Evolutionary conservation across 2,888 invertebrate species (phyloP).

Genomic region (Pachydiplax longipennis): DNA sequence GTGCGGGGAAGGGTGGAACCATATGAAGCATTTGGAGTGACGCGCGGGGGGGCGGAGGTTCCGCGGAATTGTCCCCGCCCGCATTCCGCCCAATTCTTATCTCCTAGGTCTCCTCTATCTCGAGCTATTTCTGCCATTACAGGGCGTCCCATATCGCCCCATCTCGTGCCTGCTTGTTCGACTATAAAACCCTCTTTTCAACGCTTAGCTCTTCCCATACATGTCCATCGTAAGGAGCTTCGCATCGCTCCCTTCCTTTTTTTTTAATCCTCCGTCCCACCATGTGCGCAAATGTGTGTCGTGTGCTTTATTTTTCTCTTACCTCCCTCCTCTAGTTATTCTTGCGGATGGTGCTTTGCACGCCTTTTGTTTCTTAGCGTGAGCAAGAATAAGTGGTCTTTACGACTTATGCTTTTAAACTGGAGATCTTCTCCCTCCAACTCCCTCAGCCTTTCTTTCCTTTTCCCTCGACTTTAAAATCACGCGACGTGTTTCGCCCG

Average conservation of each 20-base stretch:
- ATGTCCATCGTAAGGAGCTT: not conserved
- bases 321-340: not conserved
- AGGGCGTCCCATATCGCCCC: no score
- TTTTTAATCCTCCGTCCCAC: not conserved
- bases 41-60: not conserved
- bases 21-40: conserved; percentile 28
- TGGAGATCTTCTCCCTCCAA: not conserved
- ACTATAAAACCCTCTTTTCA: not conserved
- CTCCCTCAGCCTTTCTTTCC: not conserved
- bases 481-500: not conserved
- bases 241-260: not conserved
- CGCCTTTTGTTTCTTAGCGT: not conserved
- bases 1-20: not conserved
- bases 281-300: not conserved
- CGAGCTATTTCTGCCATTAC: not conserved
- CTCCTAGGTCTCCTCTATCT: not conserved
- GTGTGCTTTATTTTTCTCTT: conserved; percentile 12
- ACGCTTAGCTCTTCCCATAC: not conserved
- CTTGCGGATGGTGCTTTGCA: conserved; percentile 1
- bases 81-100: not conserved
- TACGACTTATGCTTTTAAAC: conserved; percentile 3
- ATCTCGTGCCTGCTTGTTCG: not conserved
- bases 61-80: not conserved
- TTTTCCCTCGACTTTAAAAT: not conserved
- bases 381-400: not conserved